These are phyloP conservation scores for Oryctes rhinoceros DNA, from an alignment of 1,140 invertebrate genomes.

Conservation along the genomic window DNA sequence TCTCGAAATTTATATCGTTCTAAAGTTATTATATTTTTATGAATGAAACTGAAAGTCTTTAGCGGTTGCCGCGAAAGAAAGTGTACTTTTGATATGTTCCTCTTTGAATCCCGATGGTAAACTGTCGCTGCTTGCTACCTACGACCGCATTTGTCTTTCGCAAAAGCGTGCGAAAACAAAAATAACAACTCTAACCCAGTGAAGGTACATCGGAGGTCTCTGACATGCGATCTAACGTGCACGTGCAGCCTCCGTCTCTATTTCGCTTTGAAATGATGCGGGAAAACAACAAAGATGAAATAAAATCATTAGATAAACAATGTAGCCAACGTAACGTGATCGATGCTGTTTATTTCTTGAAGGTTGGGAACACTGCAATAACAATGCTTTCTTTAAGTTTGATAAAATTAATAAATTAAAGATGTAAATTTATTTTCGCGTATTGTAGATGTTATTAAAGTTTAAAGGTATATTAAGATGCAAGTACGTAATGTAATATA, in stretches of 20 bases:
- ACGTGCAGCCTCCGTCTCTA: constrained; percentile 23
- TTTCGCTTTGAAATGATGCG: constrained; percentile 32
- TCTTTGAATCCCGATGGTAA: background rate
- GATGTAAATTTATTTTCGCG: too few relatives aligned
- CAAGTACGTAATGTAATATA: too few relatives aligned
- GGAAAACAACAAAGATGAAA: constrained; percentile 27
- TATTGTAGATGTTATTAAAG: too few relatives aligned
- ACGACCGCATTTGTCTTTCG: background rate
- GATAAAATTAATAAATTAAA: too few relatives aligned
- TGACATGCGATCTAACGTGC: constrained; percentile 31
- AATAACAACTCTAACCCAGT: constrained; percentile 14
- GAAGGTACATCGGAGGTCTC: constrained; percentile 29
- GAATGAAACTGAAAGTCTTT: constrained; percentile 3
- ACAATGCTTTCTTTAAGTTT: too few relatives aligned
- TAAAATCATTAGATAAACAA: constrained; percentile 24
- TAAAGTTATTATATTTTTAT: background rate
- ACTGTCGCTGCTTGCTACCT: background rate
- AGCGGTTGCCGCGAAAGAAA: background rate
- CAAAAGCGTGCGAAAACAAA: constrained; percentile 32
- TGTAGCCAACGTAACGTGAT: background rate
- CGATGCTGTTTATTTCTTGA: background rate
- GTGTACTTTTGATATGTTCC: background rate
- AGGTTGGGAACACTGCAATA: background rate
- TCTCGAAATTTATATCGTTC: background rate
- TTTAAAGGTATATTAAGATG: too few relatives aligned